Base-by-base conservation (phyloP, 2,888 invertebrate species). In the Andrena minutula region DNA sequence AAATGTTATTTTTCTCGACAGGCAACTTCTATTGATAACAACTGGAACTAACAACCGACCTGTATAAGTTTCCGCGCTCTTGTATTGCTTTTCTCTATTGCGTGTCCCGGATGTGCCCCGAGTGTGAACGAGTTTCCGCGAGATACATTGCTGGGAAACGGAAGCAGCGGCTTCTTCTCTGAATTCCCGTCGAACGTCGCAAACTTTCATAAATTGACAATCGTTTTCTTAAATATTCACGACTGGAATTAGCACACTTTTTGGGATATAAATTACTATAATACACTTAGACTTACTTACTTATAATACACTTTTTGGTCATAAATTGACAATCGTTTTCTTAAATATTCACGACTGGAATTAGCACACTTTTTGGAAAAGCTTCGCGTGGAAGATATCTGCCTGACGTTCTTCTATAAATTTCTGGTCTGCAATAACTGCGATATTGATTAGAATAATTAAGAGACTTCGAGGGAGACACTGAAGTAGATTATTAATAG, bases 11-110 rank as follows among this genome's bases (percentile, higher is more conserved):
- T 73, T 73, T 73, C 72, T 51, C 32, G n/a, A 26, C 26, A 12
- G 53, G 2, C n/a, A 41, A 32, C 58, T 56, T 64, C 72, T 53
- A 63, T 73, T 51, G 72, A 73, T 64, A 73, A 73, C 72, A 73
- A 64, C 64, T 64, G 70, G 63, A 73, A 35, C 72, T 64, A 73
- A 64, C 72, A 64, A 56, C 53, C 53, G 7, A 32, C 10, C 64
- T 23, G 53, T 49, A 73, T 63, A 53, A 53, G 32, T 73, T 63
- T 73, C 63, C 35, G n/a, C 35, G 35, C 32, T 35, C 63, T 35
- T 64, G 20, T 53, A 63, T 73, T 51, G 63, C 53, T 53, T 73
- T 72, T n/a, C 61, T 16, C 53, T 16, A 63, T 53, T 51, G 66
- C 51, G 8, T 35, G 58, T 26, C 10, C 41, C 35, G 69, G 30